phyloP scores from a whole-genome alignment of 2,888 invertebrate species.

The Kryphioiulus occultus region DNA sequence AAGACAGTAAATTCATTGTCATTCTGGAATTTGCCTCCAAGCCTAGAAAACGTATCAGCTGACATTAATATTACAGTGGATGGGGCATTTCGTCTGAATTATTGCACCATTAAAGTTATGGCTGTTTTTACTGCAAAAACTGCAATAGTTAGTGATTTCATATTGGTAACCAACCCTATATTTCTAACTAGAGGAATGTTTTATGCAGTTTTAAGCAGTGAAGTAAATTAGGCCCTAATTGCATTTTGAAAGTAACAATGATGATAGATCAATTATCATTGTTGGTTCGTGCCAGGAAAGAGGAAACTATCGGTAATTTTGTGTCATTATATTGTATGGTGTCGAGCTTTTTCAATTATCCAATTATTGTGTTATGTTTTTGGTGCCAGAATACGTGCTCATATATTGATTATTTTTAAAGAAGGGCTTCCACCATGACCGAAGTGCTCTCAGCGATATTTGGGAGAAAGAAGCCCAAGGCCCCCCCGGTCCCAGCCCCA shows the following conservation, averaged over 20 bases:
- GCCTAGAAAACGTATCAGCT: not conserved
- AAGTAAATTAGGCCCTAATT: no score
- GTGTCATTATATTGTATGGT: no score
- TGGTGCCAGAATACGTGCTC: not conserved
- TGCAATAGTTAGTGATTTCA: not conserved
- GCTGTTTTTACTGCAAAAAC: not conserved
- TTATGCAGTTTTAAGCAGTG: no score
- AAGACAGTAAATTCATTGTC: not conserved
- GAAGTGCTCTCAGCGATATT: slow-evolving; percentile 46
- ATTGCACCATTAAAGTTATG: not conserved
- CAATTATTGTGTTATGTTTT: not conserved
- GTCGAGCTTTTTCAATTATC: no score
- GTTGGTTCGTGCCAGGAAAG: no score
- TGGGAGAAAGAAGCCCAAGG: slow-evolving; percentile 49
- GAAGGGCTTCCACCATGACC: slow-evolving; percentile 38
- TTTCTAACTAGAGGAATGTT: no score
- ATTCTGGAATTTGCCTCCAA: not conserved
- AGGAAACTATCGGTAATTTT: no score
- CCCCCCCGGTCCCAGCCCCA: slow-evolving; percentile 48
- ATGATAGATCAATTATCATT: no score
- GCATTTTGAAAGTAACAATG: no score
- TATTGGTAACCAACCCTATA: not conserved
- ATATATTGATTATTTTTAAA: not conserved
- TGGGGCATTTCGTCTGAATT: not conserved
- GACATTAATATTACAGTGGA: not conserved